Evolutionary conservation across 2,888 invertebrate genomes (phyloP), one percentile per base, ranked within the genome.

Genomic region (Chalcis sispes): DNA sequence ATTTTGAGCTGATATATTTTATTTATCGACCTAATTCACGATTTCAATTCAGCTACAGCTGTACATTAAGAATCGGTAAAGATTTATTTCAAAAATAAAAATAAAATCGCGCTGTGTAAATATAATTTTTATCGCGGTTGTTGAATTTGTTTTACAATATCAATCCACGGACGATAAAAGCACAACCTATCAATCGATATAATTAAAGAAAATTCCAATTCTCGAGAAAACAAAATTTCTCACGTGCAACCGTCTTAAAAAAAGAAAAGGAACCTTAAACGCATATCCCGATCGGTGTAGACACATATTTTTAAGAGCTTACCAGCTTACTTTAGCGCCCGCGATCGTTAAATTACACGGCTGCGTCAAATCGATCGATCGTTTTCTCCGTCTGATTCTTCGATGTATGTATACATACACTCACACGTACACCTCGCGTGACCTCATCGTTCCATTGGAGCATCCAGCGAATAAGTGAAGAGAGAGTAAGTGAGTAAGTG

Each of bases 381-480:
- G 50, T 61, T 48, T 58, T 36, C 70, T 61, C 50, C 58, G 56
- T 69, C 58, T 59, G 4, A 42, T 61, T 79, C 73, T 66, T 42
- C 64, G 40, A 23, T 42, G 13, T 42, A 64, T n/a, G n/a, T n/a
- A n/a, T n/a, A n/a, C n/a, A n/a, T n/a, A n/a, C n/a, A n/a, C n/a
- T n/a, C n/a, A n/a, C n/a, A n/a, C n/a, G n/a, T n/a, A n/a, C n/a
- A 69, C 79, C 77, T 80, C 79, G 58, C 64, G 42, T 70, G 78
- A 75, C 76, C 71, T 18, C 62, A 29, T 65, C 36, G 36, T 52
- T 52, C 29, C 23, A 2, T 42, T 2, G 15, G 42, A 8, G 42
- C 42, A 13, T 13, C 15, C 18, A 13, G n/a, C 2, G n/a, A n/a
- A n/a, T n/a, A n/a, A n/a, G n/a, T n/a, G n/a, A n/a, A n/a, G n/a